Evolutionary conservation across 1,140 invertebrate species (phyloP).

Genomic region (Panulirus ornatus): DNA sequence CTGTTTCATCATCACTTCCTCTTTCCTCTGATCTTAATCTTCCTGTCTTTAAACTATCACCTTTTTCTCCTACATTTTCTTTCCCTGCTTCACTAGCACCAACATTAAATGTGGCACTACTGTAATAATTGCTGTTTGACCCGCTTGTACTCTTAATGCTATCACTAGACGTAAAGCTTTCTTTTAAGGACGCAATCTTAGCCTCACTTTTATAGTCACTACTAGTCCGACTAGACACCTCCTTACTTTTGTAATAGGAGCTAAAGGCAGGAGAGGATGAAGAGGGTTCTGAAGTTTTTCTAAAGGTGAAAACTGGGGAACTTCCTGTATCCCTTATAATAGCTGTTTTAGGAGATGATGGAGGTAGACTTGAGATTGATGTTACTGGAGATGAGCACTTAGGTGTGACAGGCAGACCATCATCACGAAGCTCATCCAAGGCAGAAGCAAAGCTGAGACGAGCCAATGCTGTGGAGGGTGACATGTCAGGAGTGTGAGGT

Average conservation of each 20-base stretch:
- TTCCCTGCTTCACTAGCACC: constrained; percentile 28
- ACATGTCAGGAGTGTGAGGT: constrained; percentile 76
- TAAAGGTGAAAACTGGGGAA: constrained; percentile 68
- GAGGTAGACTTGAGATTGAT: constrained; percentile 60
- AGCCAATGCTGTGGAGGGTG: constrained; percentile 79
- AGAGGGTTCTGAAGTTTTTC: constrained; percentile 65
- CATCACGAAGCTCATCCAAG: constrained; percentile 75
- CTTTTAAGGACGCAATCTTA: constrained; percentile 51
- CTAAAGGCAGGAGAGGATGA: constrained; percentile 51
- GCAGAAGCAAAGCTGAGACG: constrained; percentile 78
- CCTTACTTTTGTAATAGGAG: constrained; percentile 51
- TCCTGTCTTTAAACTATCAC: constrained; percentile 5
- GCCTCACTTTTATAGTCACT: constrained; percentile 57
- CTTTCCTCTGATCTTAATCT: constrained; percentile 28
- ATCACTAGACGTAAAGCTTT: constrained; percentile 59
- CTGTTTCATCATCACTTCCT: constrained; percentile 8
- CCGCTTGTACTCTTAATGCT: constrained; percentile 57
- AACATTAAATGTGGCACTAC: constrained; percentile 57
- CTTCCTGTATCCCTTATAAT: constrained; percentile 63
- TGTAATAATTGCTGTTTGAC: constrained; percentile 55
- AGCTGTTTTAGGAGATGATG: constrained; percentile 69
- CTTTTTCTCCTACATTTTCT: constrained; percentile 1
- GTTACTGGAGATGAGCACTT: constrained; percentile 43
- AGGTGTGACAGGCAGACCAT: constrained; percentile 60
- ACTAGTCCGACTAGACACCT: constrained; percentile 61